Evolutionary conservation across 2,113 vertebrate genomes (phyloP), one percentile per base, ranked within the genome.

Genomic region (Nicator chloris): DNA sequence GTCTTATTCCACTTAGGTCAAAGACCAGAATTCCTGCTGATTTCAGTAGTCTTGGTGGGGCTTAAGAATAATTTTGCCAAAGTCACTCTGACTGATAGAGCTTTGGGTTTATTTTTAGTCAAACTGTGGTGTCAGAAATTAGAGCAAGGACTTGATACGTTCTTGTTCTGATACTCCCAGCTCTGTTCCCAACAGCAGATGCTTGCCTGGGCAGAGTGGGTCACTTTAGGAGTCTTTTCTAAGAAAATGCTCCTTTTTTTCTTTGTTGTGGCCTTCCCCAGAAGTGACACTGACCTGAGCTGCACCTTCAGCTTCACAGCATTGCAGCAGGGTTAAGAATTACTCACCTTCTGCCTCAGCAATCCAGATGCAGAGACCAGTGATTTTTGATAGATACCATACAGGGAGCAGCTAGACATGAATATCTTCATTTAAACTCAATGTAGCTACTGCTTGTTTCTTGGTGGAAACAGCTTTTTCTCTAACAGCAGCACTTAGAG

Each of bases 11-110:
- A 7, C 56, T 96, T 22, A 86, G 83, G 77, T 84, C 94, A 96
- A 71, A 94, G 56, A 70, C 54, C 75, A 64, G 87, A 80, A 50
- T 83, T 75, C 49, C 51, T 88, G 68, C 69, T 96, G 93, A 92
- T 96, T 93, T 70, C 92, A 75, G 20, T 35, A 59, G 54, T 33
- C 59, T 78, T 83, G 66, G 33, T 77, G 59, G 70, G 45, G 23
- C 13, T 42, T 51, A 24, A 71, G 53, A 79, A 72, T 63, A 47
- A 42, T 45, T 78, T 91, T 79, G 44, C 53, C 42, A 26, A 49
- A 93, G 54, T 77, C 42, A 28, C 26, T 88, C 19, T 60, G 27
- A 37, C 33, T 87, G 87, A 37, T 19, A 37, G 33, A 65, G 31
- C 26, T 80, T 23, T 44, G 33, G 60, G 54, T 73, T 93, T 77